Conservation (phyloP, 2,797 vertebrate genomes). For the Malurus splendens region DNA sequence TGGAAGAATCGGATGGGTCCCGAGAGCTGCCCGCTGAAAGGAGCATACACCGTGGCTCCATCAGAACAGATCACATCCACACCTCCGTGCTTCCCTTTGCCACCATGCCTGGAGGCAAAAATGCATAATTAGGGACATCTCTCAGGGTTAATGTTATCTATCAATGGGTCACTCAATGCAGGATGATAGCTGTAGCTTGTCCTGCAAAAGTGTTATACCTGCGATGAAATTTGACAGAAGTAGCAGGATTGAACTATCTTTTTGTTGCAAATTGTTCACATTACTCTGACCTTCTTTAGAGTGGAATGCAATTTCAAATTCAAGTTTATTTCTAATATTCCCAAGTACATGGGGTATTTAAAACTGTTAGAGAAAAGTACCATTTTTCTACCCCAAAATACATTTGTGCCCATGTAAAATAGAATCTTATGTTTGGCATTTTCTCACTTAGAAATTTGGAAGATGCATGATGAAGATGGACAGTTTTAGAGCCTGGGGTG, state of each 20-base stretch:
- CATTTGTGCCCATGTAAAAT: neutral
- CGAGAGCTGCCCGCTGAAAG: slow-evolving; percentile 73
- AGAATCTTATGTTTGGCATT: neutral
- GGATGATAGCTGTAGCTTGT: neutral
- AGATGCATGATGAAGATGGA: neutral
- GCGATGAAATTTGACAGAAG: neutral
- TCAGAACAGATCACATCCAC: slow-evolving; percentile 65
- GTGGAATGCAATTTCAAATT: neutral
- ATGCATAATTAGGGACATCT: rapidly evolving
- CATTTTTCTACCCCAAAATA: neutral
- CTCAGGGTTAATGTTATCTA: neutral
- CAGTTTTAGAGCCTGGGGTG: rapidly evolving
- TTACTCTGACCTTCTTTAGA: neutral
- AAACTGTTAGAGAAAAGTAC: neutral
- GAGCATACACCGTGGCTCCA: slow-evolving; percentile 66
- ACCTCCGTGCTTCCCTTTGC: neutral
- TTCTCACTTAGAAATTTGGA: neutral
- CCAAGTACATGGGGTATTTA: neutral
- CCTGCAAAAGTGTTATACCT: neutral
- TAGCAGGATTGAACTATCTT: neutral
- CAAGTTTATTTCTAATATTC: neutral
- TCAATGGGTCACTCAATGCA: too few species aligned
- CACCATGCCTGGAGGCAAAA: neutral
- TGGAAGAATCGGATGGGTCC: slow-evolving; percentile 70
- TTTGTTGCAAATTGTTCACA: neutral